phyloP scores from a whole-genome alignment of 2,113 vertebrate species.

The Pollimyrus isidori region DNA sequence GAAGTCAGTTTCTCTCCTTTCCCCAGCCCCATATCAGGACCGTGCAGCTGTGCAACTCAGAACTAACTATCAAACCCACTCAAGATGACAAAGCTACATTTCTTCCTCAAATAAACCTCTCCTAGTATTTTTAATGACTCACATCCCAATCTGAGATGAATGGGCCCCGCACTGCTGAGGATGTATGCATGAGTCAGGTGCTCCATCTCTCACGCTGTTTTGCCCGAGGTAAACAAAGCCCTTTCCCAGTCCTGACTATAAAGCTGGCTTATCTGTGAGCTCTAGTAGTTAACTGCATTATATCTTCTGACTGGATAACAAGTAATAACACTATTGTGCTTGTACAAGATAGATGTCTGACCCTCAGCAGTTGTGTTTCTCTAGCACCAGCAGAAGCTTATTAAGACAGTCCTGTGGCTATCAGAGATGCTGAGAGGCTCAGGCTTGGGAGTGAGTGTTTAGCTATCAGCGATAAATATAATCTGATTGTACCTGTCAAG shows the following conservation, averaged over 20 bases:
- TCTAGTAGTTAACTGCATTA: not conserved
- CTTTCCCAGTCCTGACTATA: not conserved
- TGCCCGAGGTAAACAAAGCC: not conserved
- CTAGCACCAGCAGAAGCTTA: not conserved
- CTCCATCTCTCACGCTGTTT: not conserved
- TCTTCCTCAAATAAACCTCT: not conserved
- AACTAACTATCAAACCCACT: not conserved
- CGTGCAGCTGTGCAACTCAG: not conserved
- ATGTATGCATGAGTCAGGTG: not conserved
- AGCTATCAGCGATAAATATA: not conserved
- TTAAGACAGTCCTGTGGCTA: not conserved
- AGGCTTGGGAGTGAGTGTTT: not conserved
- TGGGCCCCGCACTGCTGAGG: not conserved
- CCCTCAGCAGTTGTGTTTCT: not conserved
- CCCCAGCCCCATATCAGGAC: not conserved
- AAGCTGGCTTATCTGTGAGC: not conserved
- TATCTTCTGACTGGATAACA: conserved; percentile 4
- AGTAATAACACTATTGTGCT: not conserved
- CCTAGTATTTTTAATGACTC: not conserved
- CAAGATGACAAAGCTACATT: not conserved
- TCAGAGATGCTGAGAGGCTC: not conserved
- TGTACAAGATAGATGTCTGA: not conserved
- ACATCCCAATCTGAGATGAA: not conserved
- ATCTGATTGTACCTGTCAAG: not conserved
- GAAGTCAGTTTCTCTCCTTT: not conserved